Evolutionary conservation across 1,140 invertebrate genomes (phyloP).

Genomic region (Pectinophora gossypiella): DNA sequence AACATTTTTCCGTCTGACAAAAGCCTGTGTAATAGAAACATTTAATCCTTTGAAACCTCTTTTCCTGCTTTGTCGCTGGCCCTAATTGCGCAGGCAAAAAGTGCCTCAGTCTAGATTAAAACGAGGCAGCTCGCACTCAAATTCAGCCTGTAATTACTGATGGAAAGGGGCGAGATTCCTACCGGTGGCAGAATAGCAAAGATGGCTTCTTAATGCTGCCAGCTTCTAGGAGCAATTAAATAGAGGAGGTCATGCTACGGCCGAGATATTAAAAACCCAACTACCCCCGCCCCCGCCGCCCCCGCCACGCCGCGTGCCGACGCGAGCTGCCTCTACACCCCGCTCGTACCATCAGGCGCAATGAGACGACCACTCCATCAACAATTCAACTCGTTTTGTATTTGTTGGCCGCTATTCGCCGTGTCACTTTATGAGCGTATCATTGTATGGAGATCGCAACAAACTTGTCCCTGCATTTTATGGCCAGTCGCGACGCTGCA

Average conservation of each 20-base stretch:
- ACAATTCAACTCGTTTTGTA: too few species aligned
- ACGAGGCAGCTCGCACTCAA: slow-evolving; percentile 9
- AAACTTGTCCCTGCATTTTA: neutral
- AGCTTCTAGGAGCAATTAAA: slow-evolving; percentile 41
- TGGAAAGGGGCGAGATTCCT: neutral
- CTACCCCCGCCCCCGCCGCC: too few species aligned
- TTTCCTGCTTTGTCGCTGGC: slow-evolving; percentile 31
- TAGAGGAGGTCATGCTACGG: slow-evolving; percentile 32
- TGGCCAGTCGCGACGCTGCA: neutral
- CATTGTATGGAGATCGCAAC: neutral
- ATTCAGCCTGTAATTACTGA: neutral
- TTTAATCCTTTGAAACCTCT: slow-evolving; percentile 50
- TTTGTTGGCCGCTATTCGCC: too few species aligned
- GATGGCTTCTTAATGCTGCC: slow-evolving; percentile 25
- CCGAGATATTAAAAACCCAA: slow-evolving; percentile 16
- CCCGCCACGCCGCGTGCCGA: too few species aligned
- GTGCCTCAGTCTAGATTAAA: slow-evolving; percentile 42
- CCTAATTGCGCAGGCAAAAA: slow-evolving; percentile 47
- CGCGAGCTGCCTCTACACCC: too few species aligned
- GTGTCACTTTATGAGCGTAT: neutral
- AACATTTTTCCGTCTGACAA: slow-evolving; percentile 14
- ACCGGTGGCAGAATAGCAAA: slow-evolving; percentile 4
- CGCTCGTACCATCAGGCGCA: too few species aligned
- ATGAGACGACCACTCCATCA: too few species aligned
- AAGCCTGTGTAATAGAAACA: slow-evolving; percentile 43